Base-by-base conservation (phyloP, 2,888 invertebrate species). In the Micoletzkya japonica region DNA sequence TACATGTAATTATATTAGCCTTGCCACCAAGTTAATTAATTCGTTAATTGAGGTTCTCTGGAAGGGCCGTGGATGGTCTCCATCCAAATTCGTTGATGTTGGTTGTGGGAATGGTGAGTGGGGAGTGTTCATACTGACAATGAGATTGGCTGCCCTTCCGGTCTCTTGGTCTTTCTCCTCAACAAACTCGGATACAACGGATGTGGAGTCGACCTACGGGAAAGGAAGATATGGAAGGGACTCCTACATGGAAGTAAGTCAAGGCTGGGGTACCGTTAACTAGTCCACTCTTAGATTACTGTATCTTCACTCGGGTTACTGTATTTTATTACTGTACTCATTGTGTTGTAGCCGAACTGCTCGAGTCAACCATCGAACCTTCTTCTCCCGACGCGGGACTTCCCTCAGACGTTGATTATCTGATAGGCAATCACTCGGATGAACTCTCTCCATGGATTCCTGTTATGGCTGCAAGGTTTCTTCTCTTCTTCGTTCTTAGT, bases 371-470 rank as follows among this genome's bases (percentile, higher is more conserved):
- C 6, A 17, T 69, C 34, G 37, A 69, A 36, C 50, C 50, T 7
- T 59, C 59, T 14, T 52, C 59, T 24, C 52, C 58, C 30, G 59
- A 70, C 0, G 36, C 63, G 37, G 70, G 73, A 52, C 37, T 79
- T 4, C 80, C 80, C 3, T 56, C 63, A 2, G 75, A 70, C 24
- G 75, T 73, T 10, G 82, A 84, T 74, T 83, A 75, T 67, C 88
- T 98, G 64, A 94, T 98, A 86, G 98, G 97, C 66, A 98, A 98
- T 87, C 98, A 98, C 88, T 95, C 95, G 20, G 98, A 98, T 88
- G 97, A 98, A 86, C 87, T 98, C n/a, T 96, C 97, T 10, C 95
- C 96, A 0, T 98, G 97, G 97, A 91, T 98, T 81, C 95, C 97
- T 28, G 91, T 96, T 0, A 91, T 97, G 80, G 92, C 96, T 34